Evolutionary conservation across 2,888 invertebrate genomes (phyloP).

Genomic region (Alentia gelatinosa): DNA sequence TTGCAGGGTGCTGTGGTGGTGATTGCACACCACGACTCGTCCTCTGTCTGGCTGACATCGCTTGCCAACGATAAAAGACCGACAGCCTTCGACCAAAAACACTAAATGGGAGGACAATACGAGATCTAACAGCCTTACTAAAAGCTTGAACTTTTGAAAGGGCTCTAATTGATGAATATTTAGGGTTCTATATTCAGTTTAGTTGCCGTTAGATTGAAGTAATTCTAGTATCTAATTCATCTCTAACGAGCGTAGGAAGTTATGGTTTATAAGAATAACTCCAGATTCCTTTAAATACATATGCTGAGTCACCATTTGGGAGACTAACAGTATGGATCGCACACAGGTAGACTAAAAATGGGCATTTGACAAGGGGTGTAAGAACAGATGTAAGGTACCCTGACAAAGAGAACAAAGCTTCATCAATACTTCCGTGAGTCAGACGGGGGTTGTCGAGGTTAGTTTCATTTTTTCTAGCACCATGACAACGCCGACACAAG

Average conservation of each 20-base stretch:
- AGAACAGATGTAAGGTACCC: too few species aligned
- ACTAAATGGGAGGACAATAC: background rate
- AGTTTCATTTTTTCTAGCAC: too few species aligned
- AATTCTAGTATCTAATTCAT: too few species aligned
- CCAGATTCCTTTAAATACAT: too few species aligned
- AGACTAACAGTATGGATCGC: too few species aligned
- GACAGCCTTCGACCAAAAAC: background rate
- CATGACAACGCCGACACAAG: too few species aligned
- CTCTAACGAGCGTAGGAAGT: too few species aligned
- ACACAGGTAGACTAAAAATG: too few species aligned
- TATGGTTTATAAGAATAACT: too few species aligned
- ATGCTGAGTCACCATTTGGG: too few species aligned
- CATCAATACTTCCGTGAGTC: background rate
- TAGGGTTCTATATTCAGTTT: background rate
- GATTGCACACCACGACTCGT: background rate
- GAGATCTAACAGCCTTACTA: background rate
- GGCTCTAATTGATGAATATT: background rate
- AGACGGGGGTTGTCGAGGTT: background rate
- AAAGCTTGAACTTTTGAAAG: background rate
- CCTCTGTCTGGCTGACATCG: background rate
- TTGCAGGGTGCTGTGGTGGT: background rate
- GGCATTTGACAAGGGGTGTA: too few species aligned
- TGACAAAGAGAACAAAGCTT: slow-evolving; percentile 3
- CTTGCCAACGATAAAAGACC: slow-evolving; percentile 1
- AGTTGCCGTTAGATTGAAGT: too few species aligned